Base-by-base conservation (phyloP, 2,797 vertebrate genomes). In the Somateria mollissima region DNA sequence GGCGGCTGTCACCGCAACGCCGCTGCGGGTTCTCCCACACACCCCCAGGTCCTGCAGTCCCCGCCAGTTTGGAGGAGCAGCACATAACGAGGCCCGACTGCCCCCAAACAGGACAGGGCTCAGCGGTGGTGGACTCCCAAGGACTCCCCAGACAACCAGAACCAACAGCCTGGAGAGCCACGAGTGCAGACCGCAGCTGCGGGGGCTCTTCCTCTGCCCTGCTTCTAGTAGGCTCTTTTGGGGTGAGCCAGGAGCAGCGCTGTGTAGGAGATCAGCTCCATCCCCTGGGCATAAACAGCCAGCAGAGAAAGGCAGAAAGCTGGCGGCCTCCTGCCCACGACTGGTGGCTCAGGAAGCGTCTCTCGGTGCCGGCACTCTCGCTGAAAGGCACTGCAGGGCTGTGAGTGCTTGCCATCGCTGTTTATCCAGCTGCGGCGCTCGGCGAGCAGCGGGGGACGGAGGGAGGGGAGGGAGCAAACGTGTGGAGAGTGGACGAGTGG, bases 381-480 rank as follows among this genome's bases (percentile, higher is more conserved):
- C 79, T 89, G 91, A 54, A 91, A 95, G 73, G 85, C 85, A 73
- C 93, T 4, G 78, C 58, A 94, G 79, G 73, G 39, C 66, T 89
- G 51, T 54, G 75, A 95, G 92, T 0, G 27, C 65, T 78, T 49
- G 76, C 2, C 0, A 83, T 24, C 0, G 2, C 90, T 97, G 94
- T 97, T 97, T 97, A 89, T 95, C 94, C 96, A 96, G 96, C 94
- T 95, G 96, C 0, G 4, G 74, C 41, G 32, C 80, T 62, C 73
- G 24, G 45, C 2, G 4, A 92, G 65, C 94, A 83, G 90, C 37
- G 0, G 90, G 92, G 54, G 60, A 87, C 0, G 2, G 71, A 94
- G 78, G 64, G 64, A 91, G 74, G 84, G 75, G 73, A 94, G 0
- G 0, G 36, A 86, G 67, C 62, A 88, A 94, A 94, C 25, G 30